Base-by-base conservation (phyloP, 2,797 vertebrate genomes). In the Discoglossus pictus region DNA sequence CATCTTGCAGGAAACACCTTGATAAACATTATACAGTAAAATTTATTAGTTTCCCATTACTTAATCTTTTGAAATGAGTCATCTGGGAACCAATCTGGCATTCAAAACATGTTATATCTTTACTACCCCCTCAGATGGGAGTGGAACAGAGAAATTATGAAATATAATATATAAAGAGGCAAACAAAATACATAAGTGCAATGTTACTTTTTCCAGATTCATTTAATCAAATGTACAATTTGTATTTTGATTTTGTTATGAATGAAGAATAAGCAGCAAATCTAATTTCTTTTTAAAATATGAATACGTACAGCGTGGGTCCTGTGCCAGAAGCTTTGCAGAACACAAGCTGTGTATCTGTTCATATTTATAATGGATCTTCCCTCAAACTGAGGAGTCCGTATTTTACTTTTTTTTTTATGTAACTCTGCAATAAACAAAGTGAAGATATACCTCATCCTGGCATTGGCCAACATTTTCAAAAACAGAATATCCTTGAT, bases 261-360 rank as follows among this genome's bases (percentile, higher is more conserved):
- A 47, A 55, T 12, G n/a, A 35, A 16, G 40, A 4, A 13, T 54
- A 39, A 12, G 27, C 38, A 35, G 5, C 40, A 18, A 38, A 46
- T 54, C 43, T 18, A 50, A 44, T 56, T 66, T 47, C 39, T 18
- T 43, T 39, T 27, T 58, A 50, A 44, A 58, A 48, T 66, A 64
- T 64, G 52, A 48, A 59, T 56, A 24, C 21, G 54, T 8, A 7
- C 12, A 39, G 12, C 25, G 11, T 34, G 21, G 35, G 10, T 12
- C n/a, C 64, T 21, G 21, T 17, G 42, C 23, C 44, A 59, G 42
- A 38, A 47, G 52, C 51, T 38, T 18, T 5, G 25, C 15, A 56
- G 34, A 15, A 44, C n/a, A 47, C 35, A 65, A 50, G 16, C 34
- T 15, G 17, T 27, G 50, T 40, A 35, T 24, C 31, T 35, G 16